phyloP scores from a whole-genome alignment of 2,888 invertebrate species.

The Smittia aterrima region DNA sequence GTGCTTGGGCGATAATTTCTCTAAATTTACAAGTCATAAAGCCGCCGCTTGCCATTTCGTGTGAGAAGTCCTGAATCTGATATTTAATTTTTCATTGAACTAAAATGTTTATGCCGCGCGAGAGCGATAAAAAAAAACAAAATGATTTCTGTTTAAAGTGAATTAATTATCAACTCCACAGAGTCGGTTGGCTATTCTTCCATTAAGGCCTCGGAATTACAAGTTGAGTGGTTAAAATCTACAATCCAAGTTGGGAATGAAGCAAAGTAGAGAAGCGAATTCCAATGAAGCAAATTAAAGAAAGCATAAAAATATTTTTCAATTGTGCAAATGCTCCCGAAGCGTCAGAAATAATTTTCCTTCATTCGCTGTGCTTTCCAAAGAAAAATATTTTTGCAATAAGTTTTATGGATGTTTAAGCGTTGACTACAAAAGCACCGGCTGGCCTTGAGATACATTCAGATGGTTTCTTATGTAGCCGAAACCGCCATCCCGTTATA shows the following conservation, averaged over 20 bases:
- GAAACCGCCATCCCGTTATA: slow-evolving; percentile 27
- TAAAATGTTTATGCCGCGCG: neutral
- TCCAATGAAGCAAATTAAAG: neutral
- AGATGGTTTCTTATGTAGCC: slow-evolving; percentile 1
- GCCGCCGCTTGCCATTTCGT: neutral
- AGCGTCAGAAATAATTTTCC: neutral
- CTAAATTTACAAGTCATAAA: slow-evolving; percentile 7
- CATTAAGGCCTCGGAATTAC: neutral
- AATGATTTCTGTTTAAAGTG: neutral
- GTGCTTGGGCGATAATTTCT: neutral
- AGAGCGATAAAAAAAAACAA: neutral
- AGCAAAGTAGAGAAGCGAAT: neutral
- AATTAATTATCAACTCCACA: slow-evolving; percentile 13
- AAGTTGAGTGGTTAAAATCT: neutral
- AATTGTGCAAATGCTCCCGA: neutral
- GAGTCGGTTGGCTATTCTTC: neutral
- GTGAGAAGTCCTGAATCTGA: neutral
- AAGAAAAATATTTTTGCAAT: neutral
- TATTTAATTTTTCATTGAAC: neutral
- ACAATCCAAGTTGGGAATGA: neutral
- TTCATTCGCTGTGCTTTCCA: neutral
- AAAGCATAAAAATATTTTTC: slow-evolving; percentile 6
- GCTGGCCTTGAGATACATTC: slow-evolving; percentile 38
- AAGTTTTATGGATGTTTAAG: slow-evolving; percentile 7
- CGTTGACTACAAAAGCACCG: slow-evolving; percentile 29